phyloP scores from a whole-genome alignment of 2,888 invertebrate genomes.

The Leptogaster cylindrica region DNA sequence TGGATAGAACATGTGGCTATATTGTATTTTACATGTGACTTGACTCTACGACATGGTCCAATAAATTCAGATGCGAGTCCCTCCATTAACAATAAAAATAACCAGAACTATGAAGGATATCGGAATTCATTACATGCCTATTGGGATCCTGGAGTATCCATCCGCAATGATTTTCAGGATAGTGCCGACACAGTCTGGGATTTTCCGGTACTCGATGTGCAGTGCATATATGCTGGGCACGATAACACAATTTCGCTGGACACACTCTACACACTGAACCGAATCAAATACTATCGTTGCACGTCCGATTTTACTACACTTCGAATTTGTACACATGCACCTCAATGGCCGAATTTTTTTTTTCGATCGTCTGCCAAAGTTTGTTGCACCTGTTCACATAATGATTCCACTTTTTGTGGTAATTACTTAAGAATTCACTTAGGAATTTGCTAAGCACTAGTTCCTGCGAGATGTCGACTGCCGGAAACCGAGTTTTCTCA shows the following conservation, averaged over 20 bases:
- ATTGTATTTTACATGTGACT: neutral
- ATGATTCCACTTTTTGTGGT: neutral
- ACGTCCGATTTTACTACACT: conserved; percentile 45
- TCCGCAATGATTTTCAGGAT: neutral
- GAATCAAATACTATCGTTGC: conserved; percentile 39
- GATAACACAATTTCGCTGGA: conserved; percentile 40
- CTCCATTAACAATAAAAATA: neutral
- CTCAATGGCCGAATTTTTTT: conserved; percentile 27
- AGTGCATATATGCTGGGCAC: conserved; percentile 5
- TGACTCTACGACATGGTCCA: neutral
- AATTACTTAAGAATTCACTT: conserved; percentile 10
- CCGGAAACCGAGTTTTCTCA: conserved; percentile 7
- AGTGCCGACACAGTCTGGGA: conserved; percentile 2
- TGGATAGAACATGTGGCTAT: neutral
- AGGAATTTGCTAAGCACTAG: neutral
- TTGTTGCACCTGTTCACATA: conserved; percentile 10
- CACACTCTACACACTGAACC: conserved; percentile 40
- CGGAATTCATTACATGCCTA: conserved; percentile 36
- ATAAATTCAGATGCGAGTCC: neutral
- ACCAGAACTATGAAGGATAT: conserved; percentile 1
- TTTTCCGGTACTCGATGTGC: conserved; percentile 29
- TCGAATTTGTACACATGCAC: conserved; percentile 41
- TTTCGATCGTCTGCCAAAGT: conserved; percentile 13
- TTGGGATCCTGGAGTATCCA: conserved; percentile 11
- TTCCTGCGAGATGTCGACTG: neutral